Base-by-base conservation (phyloP, 92 coral and sea anemone species). In the Siderastrea siderea region DNA sequence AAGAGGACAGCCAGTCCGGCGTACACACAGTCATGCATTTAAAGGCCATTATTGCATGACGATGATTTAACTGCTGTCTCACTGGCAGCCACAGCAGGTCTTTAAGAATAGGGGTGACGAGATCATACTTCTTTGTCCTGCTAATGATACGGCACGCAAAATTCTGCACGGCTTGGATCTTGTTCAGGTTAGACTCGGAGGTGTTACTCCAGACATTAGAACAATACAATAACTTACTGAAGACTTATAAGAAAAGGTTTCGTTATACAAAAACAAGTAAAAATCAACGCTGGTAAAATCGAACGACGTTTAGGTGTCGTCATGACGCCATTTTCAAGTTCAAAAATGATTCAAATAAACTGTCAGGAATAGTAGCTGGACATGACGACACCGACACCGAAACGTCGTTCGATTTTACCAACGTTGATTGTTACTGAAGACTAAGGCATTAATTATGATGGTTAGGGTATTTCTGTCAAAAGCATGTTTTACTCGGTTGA, bases 11-110 rank as follows among this genome's bases (percentile, higher is more conserved):
- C 51, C 85, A 88, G 55, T 57, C 78, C 62, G 86, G 92, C 45
- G 85, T 79, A 52, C 68, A 77, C 60, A 88, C 91, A 45, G 84
- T 80, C 91, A 81, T 91, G 65, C 88, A 91, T 80, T 91, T 91
- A 70, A 80, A 87, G 45, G 88, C 91, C 84, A 86, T 65, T 19
- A 82, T 70, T 55, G 85, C 71, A 82, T 83, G 58, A 10, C 91
- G 55, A 61, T 50, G 71, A 49, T 81, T 61, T 70, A 81, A 44
- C 51, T 87, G 86, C 53, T 59, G 38, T 75, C 71, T 77, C 8
- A 86, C 93, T n/a, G 90, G 93, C 47, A 85, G 73, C 90, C 93
- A 85, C 5, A 61, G 43, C 19, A 85, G 71, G 13, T 62, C 80
- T 60, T 90, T 85, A 50, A 85, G 84, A 51, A 71, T 61, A 26